Conservation (phyloP, 2,797 vertebrate genomes). For the Hoplostethus mediterraneus region DNA sequence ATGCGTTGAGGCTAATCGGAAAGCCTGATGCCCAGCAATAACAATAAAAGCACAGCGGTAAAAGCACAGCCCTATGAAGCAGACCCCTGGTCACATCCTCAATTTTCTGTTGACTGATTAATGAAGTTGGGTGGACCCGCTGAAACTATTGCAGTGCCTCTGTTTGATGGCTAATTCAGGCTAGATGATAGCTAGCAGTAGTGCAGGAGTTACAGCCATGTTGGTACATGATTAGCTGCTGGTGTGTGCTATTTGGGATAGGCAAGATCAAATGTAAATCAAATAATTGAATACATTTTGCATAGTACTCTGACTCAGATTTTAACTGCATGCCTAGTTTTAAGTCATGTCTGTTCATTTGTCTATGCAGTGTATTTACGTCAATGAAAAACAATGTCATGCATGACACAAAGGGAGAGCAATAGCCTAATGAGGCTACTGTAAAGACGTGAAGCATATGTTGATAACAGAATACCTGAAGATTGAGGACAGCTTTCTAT, state of each 20-base stretch:
- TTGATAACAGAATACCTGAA: slow-evolving; percentile 39
- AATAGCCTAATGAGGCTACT: neutral
- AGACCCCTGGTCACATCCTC: slow-evolving; percentile 21
- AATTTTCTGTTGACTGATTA: slow-evolving; percentile 41
- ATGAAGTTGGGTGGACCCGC: slow-evolving; percentile 33
- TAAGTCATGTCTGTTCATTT: neutral
- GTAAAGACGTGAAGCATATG: neutral
- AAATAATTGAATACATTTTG: neutral
- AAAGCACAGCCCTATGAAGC: neutral
- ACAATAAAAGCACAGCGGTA: slow-evolving; percentile 1
- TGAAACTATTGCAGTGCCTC: slow-evolving; percentile 30
- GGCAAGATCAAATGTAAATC: neutral
- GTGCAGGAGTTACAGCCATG: slow-evolving; percentile 22
- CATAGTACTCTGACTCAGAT: neutral
- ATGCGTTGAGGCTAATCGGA: slow-evolving; percentile 24
- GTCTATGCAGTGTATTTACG: neutral
- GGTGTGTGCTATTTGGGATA: neutral
- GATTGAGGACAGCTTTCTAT: slow-evolving; percentile 50
- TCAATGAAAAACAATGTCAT: neutral
- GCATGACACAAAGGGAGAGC: slow-evolving; percentile 6
- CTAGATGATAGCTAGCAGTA: slow-evolving; percentile 39
- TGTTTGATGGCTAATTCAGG: slow-evolving; percentile 47
- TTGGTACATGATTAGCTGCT: slow-evolving; percentile 33
- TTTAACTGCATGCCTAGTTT: neutral
- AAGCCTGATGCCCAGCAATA: slow-evolving; percentile 13